A percentile compares a stretch with the other conserved stretches of the same genome.
Evolutionary conservation across 1,140 invertebrate genomes (phyloP).

Genomic region (Drosophila aff.): DNA sequence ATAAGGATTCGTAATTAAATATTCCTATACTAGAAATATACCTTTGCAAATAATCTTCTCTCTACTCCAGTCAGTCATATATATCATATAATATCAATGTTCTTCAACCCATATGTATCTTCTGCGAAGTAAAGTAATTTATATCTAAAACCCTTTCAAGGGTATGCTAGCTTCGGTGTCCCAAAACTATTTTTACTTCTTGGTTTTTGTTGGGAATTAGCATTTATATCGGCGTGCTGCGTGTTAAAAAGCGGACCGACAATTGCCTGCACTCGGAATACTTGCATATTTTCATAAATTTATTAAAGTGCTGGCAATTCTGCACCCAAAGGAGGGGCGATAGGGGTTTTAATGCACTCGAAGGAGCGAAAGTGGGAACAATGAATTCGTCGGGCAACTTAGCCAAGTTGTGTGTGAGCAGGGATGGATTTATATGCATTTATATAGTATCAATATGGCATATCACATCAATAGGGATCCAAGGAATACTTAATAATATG

Average conservation of each 20-base stretch:
- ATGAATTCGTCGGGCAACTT: conserved; percentile 32
- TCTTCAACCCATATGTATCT: too few relatives aligned
- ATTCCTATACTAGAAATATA: not conserved
- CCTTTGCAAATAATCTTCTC: not conserved
- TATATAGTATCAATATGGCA: not conserved
- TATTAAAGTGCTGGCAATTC: conserved; percentile 42
- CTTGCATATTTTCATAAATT: conserved; percentile 49
- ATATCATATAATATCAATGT: too few relatives aligned
- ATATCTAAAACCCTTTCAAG: not conserved
- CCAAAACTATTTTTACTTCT: not conserved
- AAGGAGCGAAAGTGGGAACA: conserved; percentile 17
- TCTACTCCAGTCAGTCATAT: not conserved
- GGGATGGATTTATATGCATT: not conserved
- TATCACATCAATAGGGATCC: too few relatives aligned
- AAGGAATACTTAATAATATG: too few relatives aligned
- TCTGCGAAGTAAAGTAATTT: too few relatives aligned
- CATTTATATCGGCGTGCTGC: conserved; percentile 24
- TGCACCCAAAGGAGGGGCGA: not conserved
- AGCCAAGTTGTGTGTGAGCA: conserved; percentile 4
- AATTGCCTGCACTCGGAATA: conserved; percentile 25
- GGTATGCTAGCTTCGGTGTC: not conserved
- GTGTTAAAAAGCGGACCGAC: conserved; percentile 3
- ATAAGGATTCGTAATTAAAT: too few relatives aligned
- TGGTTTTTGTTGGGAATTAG: conserved; percentile 21
- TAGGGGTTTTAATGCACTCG: conserved; percentile 15